These are phyloP conservation scores for Drosophila colorata DNA, from an alignment of 2,888 invertebrate species.

Conservation along the genomic window DNA sequence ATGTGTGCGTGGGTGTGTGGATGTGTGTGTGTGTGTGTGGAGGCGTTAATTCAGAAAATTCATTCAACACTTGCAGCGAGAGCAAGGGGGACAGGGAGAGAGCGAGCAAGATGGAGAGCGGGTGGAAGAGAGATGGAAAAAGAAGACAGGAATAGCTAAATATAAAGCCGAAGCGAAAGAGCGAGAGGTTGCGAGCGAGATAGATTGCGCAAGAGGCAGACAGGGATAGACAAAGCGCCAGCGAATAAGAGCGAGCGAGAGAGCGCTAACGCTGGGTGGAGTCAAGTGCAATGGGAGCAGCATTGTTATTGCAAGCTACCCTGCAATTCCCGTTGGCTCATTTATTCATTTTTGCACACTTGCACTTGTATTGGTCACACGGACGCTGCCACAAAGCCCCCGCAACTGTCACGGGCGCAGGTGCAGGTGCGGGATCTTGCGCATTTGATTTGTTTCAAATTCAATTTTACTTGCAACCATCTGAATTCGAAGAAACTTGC, in stretches of 20 bases:
- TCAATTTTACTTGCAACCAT: background rate
- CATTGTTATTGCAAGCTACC: constrained; percentile 17
- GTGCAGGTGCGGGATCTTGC: background rate
- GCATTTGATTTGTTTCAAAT: background rate
- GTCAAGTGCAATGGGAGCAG: background rate
- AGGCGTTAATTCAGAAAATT: constrained; percentile 20
- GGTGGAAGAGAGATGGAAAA: too few species aligned
- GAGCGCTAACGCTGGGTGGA: too few species aligned
- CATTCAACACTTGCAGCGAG: constrained; percentile 8
- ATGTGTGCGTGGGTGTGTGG: background rate
- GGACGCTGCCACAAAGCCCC: background rate
- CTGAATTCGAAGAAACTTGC: background rate
- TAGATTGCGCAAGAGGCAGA: too few species aligned
- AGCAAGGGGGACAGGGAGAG: too few species aligned
- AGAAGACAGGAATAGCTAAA: too few species aligned
- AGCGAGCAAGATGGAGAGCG: background rate
- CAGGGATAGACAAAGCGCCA: too few species aligned
- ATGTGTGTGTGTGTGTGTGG: background rate
- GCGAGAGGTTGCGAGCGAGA: background rate
- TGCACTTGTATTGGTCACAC: background rate
- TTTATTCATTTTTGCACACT: background rate
- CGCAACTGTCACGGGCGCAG: background rate
- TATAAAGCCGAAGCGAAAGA: too few species aligned
- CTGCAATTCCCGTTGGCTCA: background rate
- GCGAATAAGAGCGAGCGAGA: too few species aligned